Base-by-base conservation (phyloP, 2,797 vertebrate species). In the Hydrolagus colliei region DNA sequence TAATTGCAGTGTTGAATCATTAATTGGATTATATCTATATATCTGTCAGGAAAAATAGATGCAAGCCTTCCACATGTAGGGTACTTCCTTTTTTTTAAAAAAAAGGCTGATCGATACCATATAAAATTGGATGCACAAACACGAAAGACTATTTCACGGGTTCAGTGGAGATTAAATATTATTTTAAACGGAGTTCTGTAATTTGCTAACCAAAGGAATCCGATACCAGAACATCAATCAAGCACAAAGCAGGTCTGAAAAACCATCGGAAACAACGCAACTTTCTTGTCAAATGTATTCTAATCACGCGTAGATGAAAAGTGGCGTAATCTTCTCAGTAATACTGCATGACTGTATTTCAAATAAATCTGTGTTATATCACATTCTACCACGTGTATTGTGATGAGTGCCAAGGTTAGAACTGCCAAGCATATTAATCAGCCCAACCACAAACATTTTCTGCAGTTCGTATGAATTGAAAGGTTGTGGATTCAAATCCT, bases 181-280 rank as follows among this genome's bases (percentile, higher is more conserved):
- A 76, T 16, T 59, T 20, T 77, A 77, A 77, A 20, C 16, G 3
- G 16, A 77, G 41, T 77, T 76, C 52, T 77, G 75, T 3, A 77
- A 59, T 77, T 77, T 77, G 52, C 75, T 61, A 61, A 77, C 75
- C 16, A 20, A 74, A 76, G 16, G 59, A 9, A 2, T 4, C 18
- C n/a, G 75, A 77, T 77, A 77, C 11, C 75, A 9, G 75, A 77
- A 77, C 75, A 77, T 61, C 41, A 77, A 77, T 61, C n/a, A 77
- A 4, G 2, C 20, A 77, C 61, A 10, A 77, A 76, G 32, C 10
- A 4, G 20, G 52, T 59, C 75, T 77, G 61, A 76, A 52, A 77
- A 77, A 77, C 18, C 1, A 77, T 77, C 52, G 20, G 52, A 77
- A 77, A 77, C 61, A 77, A 20, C 1, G 9, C n/a, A 18, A 61